A percentile compares a stretch with the other conserved stretches of the same genome.
Conservation (phyloP, 2,113 vertebrate genomes). For the Coptodon rendalli region DNA sequence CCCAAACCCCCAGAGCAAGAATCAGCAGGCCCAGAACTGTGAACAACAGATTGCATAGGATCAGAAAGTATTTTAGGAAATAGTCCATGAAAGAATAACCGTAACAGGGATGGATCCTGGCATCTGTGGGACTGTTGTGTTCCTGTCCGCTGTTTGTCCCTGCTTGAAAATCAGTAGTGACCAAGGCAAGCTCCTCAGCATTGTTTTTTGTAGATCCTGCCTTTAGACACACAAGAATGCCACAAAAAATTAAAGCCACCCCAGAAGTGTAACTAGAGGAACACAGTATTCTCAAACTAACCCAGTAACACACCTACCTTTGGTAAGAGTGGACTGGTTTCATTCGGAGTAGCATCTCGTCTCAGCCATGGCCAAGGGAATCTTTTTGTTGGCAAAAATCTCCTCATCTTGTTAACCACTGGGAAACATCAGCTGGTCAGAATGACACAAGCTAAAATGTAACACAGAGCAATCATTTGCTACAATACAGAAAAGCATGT, state of each 20-base stretch:
- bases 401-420: constrained; percentile 42
- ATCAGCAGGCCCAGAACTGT: constrained; percentile 74
- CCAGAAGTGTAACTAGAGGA: neutral
- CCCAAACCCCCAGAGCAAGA: constrained; percentile 82
- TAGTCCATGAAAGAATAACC: constrained; percentile 40
- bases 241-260: neutral
- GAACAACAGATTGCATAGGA: constrained; percentile 81
- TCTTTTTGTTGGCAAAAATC: constrained; percentile 11
- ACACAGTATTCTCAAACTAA: neutral
- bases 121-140: neutral
- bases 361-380: constrained; percentile 40
- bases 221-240: constrained; percentile 36
- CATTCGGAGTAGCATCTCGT: constrained; percentile 4
- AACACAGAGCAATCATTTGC: neutral
- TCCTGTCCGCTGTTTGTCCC: neutral
- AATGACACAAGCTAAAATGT: neutral
- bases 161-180: constrained; percentile 1
- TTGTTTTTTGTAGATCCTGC: neutral
- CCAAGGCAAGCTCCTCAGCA: neutral
- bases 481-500: constrained; percentile 24
- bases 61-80: constrained; percentile 74
- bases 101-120: neutral
- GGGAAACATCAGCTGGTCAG: neutral
- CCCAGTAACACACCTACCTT: constrained; percentile 71
- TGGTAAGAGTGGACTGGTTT: constrained; percentile 75